Conservation (phyloP, 2,113 vertebrate genomes). For the Lophotis ruficrista region DNA sequence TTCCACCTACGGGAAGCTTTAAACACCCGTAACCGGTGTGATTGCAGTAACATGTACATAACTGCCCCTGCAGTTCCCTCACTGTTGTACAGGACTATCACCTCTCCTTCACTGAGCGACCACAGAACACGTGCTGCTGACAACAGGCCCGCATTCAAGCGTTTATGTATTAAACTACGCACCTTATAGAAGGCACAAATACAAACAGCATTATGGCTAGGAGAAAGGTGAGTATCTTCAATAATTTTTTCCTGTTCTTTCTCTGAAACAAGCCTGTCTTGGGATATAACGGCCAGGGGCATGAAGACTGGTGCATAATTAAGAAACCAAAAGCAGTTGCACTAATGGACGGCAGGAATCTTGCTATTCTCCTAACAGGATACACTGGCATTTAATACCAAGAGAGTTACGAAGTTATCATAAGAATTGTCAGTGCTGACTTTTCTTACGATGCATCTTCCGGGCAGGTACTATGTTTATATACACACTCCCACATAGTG, state of each 20-base stretch:
- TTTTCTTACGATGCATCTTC: neutral
- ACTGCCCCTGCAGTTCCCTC: neutral
- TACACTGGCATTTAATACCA: neutral
- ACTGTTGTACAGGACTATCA: neutral
- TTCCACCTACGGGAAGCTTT: neutral
- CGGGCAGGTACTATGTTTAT: conserved; percentile 34
- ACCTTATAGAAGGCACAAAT: neutral
- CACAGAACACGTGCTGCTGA: neutral
- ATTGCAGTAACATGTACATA: neutral
- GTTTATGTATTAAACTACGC: neutral
- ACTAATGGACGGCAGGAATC: neutral
- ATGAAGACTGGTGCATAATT: neutral
- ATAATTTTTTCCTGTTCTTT: neutral
- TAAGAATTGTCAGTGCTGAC: neutral
- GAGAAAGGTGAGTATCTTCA: neutral
- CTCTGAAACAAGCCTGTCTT: neutral
- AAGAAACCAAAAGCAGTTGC: neutral
- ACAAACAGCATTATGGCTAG: neutral
- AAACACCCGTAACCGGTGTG: neutral
- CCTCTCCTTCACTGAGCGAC: neutral
- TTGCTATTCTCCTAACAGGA: neutral
- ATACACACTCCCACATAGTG: neutral
- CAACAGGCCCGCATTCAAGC: neutral
- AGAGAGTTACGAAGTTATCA: neutral
- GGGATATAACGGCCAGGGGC: neutral